These are phyloP conservation scores for Tineola bisselliella DNA, from an alignment of 2,888 invertebrate genomes.

Conservation along the genomic window DNA sequence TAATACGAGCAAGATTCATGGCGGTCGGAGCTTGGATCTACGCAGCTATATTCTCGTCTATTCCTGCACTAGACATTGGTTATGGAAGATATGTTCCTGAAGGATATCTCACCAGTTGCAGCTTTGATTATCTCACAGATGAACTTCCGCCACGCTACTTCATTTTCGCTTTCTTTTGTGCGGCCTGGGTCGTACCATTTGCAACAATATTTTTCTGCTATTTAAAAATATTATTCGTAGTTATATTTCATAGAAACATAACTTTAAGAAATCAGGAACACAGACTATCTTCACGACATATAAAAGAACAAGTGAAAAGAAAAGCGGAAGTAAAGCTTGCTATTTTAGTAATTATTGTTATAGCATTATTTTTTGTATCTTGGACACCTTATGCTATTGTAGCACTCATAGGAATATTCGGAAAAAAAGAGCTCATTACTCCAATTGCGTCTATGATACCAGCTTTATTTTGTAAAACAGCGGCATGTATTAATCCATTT, in stretches of 20 bases:
- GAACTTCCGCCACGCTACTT: constrained; percentile 70
- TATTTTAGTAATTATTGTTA: constrained; percentile 73
- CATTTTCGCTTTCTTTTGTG: constrained; percentile 78
- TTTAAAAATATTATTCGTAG: constrained; percentile 73
- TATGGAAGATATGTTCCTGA: constrained; percentile 83
- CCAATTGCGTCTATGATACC: constrained; percentile 80
- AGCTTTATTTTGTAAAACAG: constrained; percentile 82
- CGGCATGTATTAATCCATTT: constrained; percentile 84
- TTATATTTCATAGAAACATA: constrained; percentile 61
- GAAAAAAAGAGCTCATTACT: constrained; percentile 70
- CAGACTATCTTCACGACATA: constrained; percentile 62
- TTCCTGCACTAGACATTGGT: constrained; percentile 77
- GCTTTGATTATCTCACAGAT: constrained; percentile 84
- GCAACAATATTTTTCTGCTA: constrained; percentile 78
- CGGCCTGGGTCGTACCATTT: constrained; percentile 80
- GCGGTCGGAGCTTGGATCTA: constrained; percentile 78
- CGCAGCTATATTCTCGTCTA: constrained; percentile 72
- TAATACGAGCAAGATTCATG: constrained; percentile 69
- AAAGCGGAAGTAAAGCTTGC: constrained; percentile 79
- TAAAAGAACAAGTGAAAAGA: constrained; percentile 71
- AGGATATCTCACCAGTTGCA: constrained; percentile 84
- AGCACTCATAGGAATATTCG: constrained; percentile 77
- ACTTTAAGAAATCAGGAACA: constrained; percentile 53
- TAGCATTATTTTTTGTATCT: constrained; percentile 78
- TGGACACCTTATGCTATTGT: constrained; percentile 87